These are phyloP conservation scores for Forbesichthys papilliferus DNA, from an alignment of 2,113 vertebrate genomes.

Conservation along the genomic window DNA sequence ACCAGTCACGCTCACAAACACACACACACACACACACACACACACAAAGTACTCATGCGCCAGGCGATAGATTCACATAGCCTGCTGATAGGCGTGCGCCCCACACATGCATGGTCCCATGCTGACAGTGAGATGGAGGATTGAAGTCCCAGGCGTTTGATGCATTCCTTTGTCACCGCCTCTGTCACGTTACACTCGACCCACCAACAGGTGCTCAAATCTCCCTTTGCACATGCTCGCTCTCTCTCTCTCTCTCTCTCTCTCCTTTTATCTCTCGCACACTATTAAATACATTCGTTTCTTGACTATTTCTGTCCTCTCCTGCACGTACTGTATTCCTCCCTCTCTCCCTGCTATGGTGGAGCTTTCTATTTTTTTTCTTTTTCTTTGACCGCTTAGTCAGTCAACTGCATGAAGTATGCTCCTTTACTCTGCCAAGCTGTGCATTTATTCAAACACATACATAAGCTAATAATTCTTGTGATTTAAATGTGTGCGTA, in stretches of 20 bases:
- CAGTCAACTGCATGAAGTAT: not conserved
- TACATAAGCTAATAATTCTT: too few species aligned
- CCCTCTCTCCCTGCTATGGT: not conserved
- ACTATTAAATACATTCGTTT: not conserved
- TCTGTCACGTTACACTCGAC: constrained; percentile 20
- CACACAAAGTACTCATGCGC: constrained; percentile 11
- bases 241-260: not conserved
- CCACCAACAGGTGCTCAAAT: constrained; percentile 11
- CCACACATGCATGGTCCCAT: not conserved
- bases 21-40: not conserved
- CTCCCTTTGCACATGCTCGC: not conserved
- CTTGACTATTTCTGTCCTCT: not conserved
- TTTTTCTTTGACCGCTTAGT: not conserved
- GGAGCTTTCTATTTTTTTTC: too few species aligned
- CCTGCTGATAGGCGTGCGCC: constrained; percentile 1
- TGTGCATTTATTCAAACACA: not conserved
- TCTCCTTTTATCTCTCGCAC: not conserved
- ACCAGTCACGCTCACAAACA: not conserved
- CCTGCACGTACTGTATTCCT: not conserved
- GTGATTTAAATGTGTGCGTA: not conserved
- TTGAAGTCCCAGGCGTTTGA: constrained; percentile 31
- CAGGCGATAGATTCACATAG: not conserved
- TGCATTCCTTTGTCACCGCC: constrained; percentile 27
- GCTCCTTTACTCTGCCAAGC: constrained; percentile 9
- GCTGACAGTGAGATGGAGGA: constrained; percentile 32